A percentile compares a stretch with the other conserved stretches of the same genome.
phyloP scores from a whole-genome alignment of 2,888 invertebrate species.

The Syrphus vitripennis region DNA sequence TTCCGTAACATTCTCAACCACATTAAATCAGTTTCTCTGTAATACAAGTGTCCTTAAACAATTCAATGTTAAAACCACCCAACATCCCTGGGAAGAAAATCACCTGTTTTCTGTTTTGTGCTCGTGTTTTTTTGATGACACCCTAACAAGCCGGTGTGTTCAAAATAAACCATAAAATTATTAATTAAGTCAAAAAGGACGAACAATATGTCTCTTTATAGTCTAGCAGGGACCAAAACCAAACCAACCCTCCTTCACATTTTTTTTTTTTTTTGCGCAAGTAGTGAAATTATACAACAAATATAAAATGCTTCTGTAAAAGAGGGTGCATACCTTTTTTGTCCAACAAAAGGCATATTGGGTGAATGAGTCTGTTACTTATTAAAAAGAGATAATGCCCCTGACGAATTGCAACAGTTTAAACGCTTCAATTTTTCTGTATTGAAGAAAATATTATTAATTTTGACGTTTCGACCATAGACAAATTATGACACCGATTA shows the following conservation, averaged over 20 bases:
- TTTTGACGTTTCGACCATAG: conserved; percentile 36
- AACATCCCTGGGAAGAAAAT: conserved; percentile 32
- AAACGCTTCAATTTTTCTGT: conserved; percentile 37
- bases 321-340: conserved; percentile 40
- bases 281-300: background rate
- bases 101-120: conserved; percentile 39
- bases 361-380: background rate
- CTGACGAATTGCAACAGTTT: conserved; percentile 49
- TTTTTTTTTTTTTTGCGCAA: too few relatives aligned
- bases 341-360: background rate
- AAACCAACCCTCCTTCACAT: conserved; percentile 27
- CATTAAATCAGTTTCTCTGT: background rate
- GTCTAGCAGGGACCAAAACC: background rate
- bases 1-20: too few relatives aligned
- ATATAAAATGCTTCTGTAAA: background rate
- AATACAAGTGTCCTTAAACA: conserved; percentile 36
- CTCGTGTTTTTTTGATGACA: conserved; percentile 45
- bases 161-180: conserved; percentile 68
- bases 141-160: conserved; percentile 67
- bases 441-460: conserved; percentile 60
- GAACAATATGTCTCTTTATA: conserved; percentile 50
- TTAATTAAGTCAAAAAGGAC: conserved; percentile 68
- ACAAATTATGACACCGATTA: conserved; percentile 67
- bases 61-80: background rate
- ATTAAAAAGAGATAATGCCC: conserved; percentile 65